These are phyloP conservation scores for Rattus rattus DNA, from an alignment of 2,113 vertebrate species.

Conservation along the genomic window DNA sequence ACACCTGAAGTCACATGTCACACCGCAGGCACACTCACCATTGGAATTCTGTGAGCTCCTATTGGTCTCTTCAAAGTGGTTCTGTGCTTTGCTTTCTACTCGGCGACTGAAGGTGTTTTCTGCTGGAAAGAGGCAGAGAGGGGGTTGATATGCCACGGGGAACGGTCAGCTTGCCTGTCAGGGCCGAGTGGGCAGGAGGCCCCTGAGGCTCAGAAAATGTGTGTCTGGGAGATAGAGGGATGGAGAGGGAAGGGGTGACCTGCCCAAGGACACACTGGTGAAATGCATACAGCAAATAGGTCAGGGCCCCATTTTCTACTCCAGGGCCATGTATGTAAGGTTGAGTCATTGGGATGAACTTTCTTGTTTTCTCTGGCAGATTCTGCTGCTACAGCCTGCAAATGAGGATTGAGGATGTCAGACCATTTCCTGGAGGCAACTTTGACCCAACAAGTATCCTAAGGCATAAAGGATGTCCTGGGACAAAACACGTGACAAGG, in stretches of 20 bases:
- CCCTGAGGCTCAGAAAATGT: not conserved
- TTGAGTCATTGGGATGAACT: not conserved
- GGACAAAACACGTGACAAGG: not conserved
- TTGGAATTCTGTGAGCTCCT: conserved; percentile 97
- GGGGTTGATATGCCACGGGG: not conserved
- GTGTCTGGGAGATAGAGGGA: not conserved
- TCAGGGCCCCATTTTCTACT: conserved; percentile 44
- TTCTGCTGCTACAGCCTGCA: not conserved
- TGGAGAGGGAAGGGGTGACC: not conserved
- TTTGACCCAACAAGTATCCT: not conserved
- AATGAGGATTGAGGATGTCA: not conserved
- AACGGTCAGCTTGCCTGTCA: not conserved
- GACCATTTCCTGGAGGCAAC: not conserved
- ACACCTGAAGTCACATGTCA: not conserved
- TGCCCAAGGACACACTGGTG: not conserved
- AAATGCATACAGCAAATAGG: not conserved
- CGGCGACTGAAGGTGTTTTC: conserved; percentile 95
- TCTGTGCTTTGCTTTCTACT: conserved; percentile 93
- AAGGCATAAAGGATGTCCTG: not conserved
- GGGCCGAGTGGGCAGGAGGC: not conserved
- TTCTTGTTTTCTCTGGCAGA: not conserved
- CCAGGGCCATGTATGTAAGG: not conserved
- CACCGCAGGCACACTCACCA: conserved; percentile 89
- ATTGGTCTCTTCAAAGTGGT: conserved; percentile 96
- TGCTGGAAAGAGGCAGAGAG: conserved; percentile 81